Base-by-base conservation (phyloP, 2,797 vertebrate genomes). In the Sebastiscus albofasciatus region DNA sequence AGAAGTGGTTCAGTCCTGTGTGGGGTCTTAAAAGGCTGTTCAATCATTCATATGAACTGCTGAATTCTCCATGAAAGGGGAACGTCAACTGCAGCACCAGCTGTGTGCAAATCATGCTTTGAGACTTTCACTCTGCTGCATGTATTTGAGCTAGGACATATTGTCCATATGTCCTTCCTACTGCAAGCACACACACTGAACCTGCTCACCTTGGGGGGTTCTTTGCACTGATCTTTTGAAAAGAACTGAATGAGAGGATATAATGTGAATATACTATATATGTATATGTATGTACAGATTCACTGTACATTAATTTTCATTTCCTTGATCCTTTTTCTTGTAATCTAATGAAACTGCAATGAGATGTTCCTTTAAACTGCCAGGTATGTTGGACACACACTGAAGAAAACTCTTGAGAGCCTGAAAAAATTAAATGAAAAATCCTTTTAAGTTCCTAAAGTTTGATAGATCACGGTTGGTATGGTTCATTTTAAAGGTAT, bases 11-110 rank as follows among this genome's bases (percentile, higher is more conserved):
- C 56, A 46, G 24, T 69, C 22, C 39, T 66, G 54, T 16, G 13
- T 69, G 65, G 31, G 20, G 16, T 55, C 61, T 81, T 69, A 26
- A 71, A 80, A 34, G 33, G 36, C 42, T 70, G 22, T 77, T 88
- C 49, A 80, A 83, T 84, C 66, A 77, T 82, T 79, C 55, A 77
- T 65, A 52, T 52, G 58, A 33, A 18, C 59, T 5, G n/a, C 62
- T 80, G 68, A 31, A 33, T 72, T 74, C 24, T 68, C 18, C 33
- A 60, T 31, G 31, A 83, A 77, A 76, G 68, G 31, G 33, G 67
- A 80, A 83, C 58, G 65, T 67, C 58, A 70, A 42, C 33, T 52
- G 9, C 11, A 36, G n/a, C 14, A 46, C 14, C 0, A 4, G 39
- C 27, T 8, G 13, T 67, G 68, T 65, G 39, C 18, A 70, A 71